Base-by-base conservation (phyloP, 1,140 invertebrate species). In the Procambarus virginalis region DNA sequence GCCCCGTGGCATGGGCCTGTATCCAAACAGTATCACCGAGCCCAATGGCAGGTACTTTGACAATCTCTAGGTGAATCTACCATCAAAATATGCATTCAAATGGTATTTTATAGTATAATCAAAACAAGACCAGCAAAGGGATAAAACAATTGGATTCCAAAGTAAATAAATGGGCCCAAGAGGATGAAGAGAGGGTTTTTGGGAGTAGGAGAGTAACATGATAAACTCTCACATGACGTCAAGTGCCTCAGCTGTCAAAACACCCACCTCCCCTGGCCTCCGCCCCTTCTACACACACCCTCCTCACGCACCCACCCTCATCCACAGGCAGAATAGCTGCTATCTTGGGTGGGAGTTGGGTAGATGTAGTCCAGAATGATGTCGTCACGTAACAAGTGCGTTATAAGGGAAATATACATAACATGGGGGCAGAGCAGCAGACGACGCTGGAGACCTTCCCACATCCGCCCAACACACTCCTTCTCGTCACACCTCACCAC, bases 371-470 rank as follows among this genome's bases (percentile, higher is more conserved):
- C 0, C 5, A 34, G 68, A 2, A 22, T 34, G 34, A 34, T 34
- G 68, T 34, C 22, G 68, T 8, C 6, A 9, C 1, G 22, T 8
- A 34, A 73, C 1, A 73, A 34, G n/a, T 8, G 2, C 2, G 5
- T 8, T 34, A 73, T 73, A 73, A 20, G 46, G 51, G 51, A 55
- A 81, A 58, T 60, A 81, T 46, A 81, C 0, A 34, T 34, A 34
- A 34, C 34, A 34, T 34, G 34, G 34, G 34, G 2, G 17, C 1
- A 34, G 22, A 4, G 17, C 82, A 84, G 82, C 82, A 84, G 82
- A 84, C 82, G 82, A 84, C 82, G 82, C 68, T 84, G 68, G 22
- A 75, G 75, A 84, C 82, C 60, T 49, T 46, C 82, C 82, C 64
- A 48, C 68, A 51, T 46, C 82, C 70, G 45, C 82, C 64, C 48